Conservation (phyloP, 2,797 vertebrate species). For the Gallinago solitaria region DNA sequence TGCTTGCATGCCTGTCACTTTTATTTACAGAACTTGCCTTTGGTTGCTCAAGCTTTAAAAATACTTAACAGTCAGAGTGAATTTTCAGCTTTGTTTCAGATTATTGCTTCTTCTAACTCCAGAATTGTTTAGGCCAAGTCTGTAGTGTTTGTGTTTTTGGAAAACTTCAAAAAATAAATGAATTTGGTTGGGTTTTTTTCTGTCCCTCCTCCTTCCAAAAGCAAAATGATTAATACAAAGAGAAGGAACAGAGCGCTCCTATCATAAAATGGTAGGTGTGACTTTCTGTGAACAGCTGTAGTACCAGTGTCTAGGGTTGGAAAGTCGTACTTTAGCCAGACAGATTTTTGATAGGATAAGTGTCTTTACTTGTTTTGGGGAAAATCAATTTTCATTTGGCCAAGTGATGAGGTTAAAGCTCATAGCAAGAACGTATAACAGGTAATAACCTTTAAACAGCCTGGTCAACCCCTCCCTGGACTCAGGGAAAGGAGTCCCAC, state of each 20-base stretch:
- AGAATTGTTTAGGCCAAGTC: neutral
- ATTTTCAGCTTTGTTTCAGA: neutral
- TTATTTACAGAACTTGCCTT: neutral
- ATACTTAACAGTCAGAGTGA: neutral
- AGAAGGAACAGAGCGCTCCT: neutral
- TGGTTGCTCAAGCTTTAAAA: constrained; percentile 3
- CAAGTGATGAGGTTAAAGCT: neutral
- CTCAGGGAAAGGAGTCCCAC: neutral
- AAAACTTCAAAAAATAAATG: neutral
- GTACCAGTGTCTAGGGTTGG: neutral
- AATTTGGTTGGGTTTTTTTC: neutral
- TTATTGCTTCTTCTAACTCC: neutral
- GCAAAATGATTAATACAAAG: neutral
- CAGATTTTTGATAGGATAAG: neutral
- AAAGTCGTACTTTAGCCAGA: neutral
- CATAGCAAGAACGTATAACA: neutral
- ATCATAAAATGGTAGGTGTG: neutral
- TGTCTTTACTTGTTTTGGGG: neutral
- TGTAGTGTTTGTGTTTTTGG: neutral
- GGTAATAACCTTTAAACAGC: neutral
- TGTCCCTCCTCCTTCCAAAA: neutral
- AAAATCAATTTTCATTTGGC: neutral
- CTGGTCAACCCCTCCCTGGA: neutral
- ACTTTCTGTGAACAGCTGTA: neutral
- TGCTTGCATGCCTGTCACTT: neutral